phyloP scores from a whole-genome alignment of 2,888 invertebrate genomes.

The Neoascia interrupta region DNA sequence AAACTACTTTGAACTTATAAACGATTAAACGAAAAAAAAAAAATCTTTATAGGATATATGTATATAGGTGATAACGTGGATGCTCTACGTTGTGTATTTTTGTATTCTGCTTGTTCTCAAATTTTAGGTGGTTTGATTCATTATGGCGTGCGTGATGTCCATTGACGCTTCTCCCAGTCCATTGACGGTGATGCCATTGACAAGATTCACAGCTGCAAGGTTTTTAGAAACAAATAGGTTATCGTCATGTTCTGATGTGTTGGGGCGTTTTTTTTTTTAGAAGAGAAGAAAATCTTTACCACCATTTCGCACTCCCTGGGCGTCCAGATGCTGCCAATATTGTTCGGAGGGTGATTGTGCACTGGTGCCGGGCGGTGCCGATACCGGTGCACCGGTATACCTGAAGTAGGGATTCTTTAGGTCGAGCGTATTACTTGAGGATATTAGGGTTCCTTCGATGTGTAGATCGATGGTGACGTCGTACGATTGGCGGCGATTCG shows the following conservation, averaged over 20 bases:
- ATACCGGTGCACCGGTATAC: conserved; percentile 95
- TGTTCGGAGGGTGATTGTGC: conserved; percentile 95
- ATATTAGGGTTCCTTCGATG: conserved; percentile 92
- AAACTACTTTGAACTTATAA: conserved; percentile 67
- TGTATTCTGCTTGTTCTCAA: conserved; percentile 12
- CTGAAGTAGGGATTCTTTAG: conserved; percentile 99
- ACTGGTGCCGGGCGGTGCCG: conserved; percentile 95
- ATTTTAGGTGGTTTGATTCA: conserved; percentile 75
- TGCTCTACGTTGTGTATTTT: conserved; percentile 55
- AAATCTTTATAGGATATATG: conserved; percentile 62
- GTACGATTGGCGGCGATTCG: conserved; percentile 98
- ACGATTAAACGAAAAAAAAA: conserved; percentile 55
- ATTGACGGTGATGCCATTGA: conserved; percentile 88
- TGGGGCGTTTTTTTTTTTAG: no score
- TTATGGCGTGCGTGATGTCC: conserved; percentile 83
- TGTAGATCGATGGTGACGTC: conserved; percentile 97
- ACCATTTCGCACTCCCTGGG: conserved; percentile 82
- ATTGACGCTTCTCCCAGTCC: conserved; percentile 87
- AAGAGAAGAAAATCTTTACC: no score
- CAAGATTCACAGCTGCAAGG: conserved; percentile 84
- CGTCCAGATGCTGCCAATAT: conserved; percentile 93
- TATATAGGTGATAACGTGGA: conserved; percentile 61
- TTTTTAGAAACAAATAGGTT: neutral
- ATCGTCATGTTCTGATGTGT: no score
- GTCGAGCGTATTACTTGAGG: conserved; percentile 95